These are phyloP conservation scores for Nannobrachium achirus DNA, from an alignment of 2,113 vertebrate genomes.

Conservation along the genomic window DNA sequence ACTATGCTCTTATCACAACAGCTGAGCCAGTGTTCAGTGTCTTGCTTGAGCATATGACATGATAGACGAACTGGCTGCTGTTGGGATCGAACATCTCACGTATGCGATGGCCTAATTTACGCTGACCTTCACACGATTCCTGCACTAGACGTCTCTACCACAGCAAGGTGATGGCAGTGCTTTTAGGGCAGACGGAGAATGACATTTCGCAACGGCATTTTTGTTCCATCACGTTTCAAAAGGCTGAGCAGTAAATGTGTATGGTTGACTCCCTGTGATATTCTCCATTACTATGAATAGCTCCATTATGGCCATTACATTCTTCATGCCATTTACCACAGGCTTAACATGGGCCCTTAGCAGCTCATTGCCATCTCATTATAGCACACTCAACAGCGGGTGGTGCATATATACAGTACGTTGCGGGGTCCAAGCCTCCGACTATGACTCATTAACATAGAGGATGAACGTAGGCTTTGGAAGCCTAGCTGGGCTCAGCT, in stretches of 20 bases:
- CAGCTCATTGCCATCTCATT: constrained; percentile 23
- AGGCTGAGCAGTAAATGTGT: constrained; percentile 34
- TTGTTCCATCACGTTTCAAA: constrained; percentile 16
- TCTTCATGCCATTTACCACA: constrained; percentile 23
- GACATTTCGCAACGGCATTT: not conserved
- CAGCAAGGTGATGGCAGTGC: not conserved
- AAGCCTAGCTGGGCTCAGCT: not conserved
- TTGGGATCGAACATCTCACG: too few species aligned
- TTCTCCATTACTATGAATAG: constrained; percentile 23
- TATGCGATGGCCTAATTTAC: too few species aligned
- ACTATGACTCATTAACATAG: not conserved
- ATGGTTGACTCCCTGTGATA: constrained; percentile 33
- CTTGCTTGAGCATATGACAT: too few species aligned
- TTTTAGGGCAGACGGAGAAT: constrained; percentile 1
- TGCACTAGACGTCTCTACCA: too few species aligned
- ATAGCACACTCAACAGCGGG: not conserved
- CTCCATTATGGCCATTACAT: constrained; percentile 33
- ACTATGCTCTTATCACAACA: too few species aligned
- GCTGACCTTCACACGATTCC: too few species aligned
- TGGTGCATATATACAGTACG: not conserved
- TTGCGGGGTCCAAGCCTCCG: not conserved
- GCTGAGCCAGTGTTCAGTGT: too few species aligned
- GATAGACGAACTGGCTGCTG: too few species aligned
- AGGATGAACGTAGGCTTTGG: not conserved
- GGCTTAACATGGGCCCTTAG: not conserved